These are phyloP conservation scores for Sebastes elongatus DNA, from an alignment of 2,797 vertebrate genomes.

Conservation along the genomic window DNA sequence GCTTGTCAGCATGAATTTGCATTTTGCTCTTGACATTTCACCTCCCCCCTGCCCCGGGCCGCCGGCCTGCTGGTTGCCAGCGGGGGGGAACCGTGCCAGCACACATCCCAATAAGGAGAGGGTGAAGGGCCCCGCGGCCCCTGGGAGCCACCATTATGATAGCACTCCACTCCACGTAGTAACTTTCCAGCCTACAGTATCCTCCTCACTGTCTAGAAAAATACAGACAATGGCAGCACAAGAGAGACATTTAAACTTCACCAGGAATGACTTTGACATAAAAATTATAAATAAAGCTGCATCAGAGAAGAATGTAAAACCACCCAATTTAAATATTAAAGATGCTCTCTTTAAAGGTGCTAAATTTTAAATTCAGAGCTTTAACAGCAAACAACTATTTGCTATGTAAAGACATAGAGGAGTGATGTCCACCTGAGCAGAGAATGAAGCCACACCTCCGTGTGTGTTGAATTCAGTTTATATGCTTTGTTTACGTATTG, in stretches of 20 bases:
- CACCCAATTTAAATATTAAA: neutral
- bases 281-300: neutral
- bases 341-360: neutral
- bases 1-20: slow-evolving; percentile 80
- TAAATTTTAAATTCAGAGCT: neutral
- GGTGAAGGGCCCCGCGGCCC: slow-evolving; percentile 61
- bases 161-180: neutral
- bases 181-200: slow-evolving; percentile 5
- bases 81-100: slow-evolving; percentile 54
- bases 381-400: neutral
- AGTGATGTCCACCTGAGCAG: neutral
- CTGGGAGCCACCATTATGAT: slow-evolving; percentile 32
- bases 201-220: neutral
- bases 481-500: too few relatives aligned
- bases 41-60: slow-evolving; percentile 47
- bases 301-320: neutral
- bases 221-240: neutral
- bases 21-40: slow-evolving; percentile 78
- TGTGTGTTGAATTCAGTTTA: neutral
- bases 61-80: slow-evolving; percentile 47
- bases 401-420: neutral
- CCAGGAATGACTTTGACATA: too few relatives aligned
- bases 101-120: slow-evolving; percentile 55
- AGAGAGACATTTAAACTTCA: neutral
- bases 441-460: neutral